A percentile compares a stretch with the other conserved stretches of the same genome.
Conservation (phyloP, 2,113 vertebrate genomes). For the Cyphomyrus discorhynchus region DNA sequence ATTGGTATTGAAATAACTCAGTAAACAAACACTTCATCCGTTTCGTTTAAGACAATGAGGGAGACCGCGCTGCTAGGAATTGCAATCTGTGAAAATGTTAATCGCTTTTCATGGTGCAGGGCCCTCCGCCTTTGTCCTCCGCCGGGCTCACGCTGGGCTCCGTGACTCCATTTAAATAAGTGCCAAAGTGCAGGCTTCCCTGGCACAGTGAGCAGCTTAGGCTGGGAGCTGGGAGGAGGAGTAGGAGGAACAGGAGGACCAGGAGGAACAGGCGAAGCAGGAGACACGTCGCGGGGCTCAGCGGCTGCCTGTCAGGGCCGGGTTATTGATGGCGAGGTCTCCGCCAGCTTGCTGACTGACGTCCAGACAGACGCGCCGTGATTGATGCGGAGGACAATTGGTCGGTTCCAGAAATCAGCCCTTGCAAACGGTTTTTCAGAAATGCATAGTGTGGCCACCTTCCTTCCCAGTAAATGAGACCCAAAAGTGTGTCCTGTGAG, state of each 20-base stretch:
- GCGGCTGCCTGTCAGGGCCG: slow-evolving; percentile 5
- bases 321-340: slow-evolving; percentile 54
- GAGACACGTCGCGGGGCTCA: background rate
- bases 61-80: slow-evolving; percentile 41
- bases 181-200: slow-evolving; percentile 41
- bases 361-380: slow-evolving; percentile 46
- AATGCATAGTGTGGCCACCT: slow-evolving; percentile 29
- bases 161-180: slow-evolving; percentile 51
- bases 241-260: background rate
- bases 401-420: slow-evolving; percentile 36
- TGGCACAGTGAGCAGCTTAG: slow-evolving; percentile 20
- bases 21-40: slow-evolving; percentile 58
- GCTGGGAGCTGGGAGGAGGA: slow-evolving; percentile 23
- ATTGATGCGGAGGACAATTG: slow-evolving; percentile 59
- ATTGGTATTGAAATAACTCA: slow-evolving; percentile 53
- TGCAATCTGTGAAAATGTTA: slow-evolving; percentile 58
- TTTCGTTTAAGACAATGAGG: slow-evolving; percentile 48
- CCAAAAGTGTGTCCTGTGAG: slow-evolving; percentile 22
- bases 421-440: slow-evolving; percentile 19
- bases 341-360: slow-evolving; percentile 47
- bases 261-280: background rate
- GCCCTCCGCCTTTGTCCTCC: slow-evolving; percentile 49
- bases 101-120: slow-evolving; percentile 52
- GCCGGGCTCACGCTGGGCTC: slow-evolving; percentile 40
- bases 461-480: slow-evolving; percentile 41